Conservation (phyloP, 1,140 invertebrate genomes). For the Procambarus clarkii region DNA sequence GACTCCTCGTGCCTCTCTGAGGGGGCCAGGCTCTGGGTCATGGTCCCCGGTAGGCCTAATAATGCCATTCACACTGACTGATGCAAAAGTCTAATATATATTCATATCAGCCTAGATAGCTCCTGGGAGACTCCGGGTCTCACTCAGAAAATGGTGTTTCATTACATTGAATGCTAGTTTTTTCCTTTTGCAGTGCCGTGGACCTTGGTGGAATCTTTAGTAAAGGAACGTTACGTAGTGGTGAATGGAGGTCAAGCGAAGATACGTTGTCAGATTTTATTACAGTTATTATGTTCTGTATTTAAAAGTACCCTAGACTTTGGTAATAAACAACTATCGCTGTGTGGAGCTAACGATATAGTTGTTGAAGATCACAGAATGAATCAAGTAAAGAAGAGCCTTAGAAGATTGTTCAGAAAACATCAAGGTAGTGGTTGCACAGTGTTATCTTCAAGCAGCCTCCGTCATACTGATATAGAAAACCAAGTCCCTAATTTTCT, state of each 20-base stretch:
- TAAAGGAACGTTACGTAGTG: constrained; percentile 23
- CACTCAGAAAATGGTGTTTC: no score
- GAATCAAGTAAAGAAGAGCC: constrained; percentile 4
- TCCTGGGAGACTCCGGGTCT: no score
- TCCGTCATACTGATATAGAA: constrained; percentile 38
- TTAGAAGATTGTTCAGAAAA: constrained; percentile 22
- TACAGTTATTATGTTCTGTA: constrained; percentile 23
- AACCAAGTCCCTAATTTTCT: constrained; percentile 41
- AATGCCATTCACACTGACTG: no score
- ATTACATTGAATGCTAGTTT: no score
- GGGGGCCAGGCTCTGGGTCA: no score
- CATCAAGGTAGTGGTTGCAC: background rate
- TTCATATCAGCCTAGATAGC: no score
- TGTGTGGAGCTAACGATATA: background rate
- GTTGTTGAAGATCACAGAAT: constrained; percentile 9
- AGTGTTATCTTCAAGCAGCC: background rate
- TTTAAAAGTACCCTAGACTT: constrained; percentile 3
- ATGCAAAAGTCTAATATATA: no score
- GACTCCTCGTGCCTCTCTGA: no score
- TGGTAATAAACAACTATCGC: constrained; percentile 24
- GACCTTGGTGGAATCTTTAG: constrained; percentile 33
- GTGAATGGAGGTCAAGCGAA: constrained; percentile 16
- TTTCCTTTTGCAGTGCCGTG: constrained; percentile 37
- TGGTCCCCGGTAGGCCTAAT: no score
- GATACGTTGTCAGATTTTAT: constrained; percentile 25